Conservation (phyloP, 2,113 vertebrate genomes). For the Gnathonemus echidnorhynchus region DNA sequence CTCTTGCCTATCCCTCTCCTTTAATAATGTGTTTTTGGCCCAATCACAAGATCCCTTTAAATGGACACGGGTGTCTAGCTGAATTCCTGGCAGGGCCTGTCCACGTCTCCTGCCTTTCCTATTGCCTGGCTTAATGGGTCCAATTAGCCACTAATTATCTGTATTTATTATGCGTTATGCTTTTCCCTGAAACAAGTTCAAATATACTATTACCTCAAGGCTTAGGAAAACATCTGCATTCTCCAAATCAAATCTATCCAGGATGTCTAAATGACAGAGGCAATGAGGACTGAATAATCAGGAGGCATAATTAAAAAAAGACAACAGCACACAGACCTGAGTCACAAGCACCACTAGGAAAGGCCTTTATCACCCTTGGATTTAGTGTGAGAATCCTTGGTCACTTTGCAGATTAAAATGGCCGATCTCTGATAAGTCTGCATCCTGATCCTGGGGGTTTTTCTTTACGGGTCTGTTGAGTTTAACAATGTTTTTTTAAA, state of each 20-base stretch:
- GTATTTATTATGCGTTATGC: neutral
- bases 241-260: neutral
- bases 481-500: neutral
- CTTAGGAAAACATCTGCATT: neutral
- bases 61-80: neutral
- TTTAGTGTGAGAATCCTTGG: neutral
- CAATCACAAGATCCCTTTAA: slow-evolving; percentile 36
- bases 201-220: neutral
- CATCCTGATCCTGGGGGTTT: neutral
- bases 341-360: neutral
- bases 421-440: neutral
- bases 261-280: neutral
- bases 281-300: neutral
- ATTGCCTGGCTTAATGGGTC: neutral
- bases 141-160: neutral
- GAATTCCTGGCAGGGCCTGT: neutral
- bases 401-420: neutral
- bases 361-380: neutral
- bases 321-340: neutral
- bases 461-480: neutral
- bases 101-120: neutral
- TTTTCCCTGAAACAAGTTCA: neutral
- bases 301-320: neutral
- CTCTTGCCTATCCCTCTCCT: slow-evolving; percentile 12
- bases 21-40: slow-evolving; percentile 30